A percentile compares a stretch with the other conserved stretches of the same genome.
phyloP scores from a whole-genome alignment of 2,888 invertebrate species.

The Perithous albicinctus region DNA sequence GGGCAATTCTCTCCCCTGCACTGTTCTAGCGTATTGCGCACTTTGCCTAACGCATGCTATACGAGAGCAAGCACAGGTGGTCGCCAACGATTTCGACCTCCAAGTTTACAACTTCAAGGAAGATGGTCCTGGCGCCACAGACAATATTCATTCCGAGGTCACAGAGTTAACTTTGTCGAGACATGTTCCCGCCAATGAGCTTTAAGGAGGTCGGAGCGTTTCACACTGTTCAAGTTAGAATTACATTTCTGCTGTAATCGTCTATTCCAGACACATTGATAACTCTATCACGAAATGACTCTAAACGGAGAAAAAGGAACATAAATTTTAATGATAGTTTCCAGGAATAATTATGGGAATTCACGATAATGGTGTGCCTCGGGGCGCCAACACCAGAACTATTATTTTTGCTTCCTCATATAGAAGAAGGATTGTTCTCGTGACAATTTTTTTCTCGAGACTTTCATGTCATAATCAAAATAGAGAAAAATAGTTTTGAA shows the following conservation, averaged over 20 bases:
- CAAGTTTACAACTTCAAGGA: neutral
- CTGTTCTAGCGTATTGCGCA: neutral
- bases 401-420: neutral
- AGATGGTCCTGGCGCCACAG: neutral
- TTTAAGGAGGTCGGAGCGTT: neutral
- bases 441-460: neutral
- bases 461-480: too few relatives aligned
- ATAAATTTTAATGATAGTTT: too few relatives aligned
- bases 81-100: neutral
- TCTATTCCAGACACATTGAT: too few relatives aligned
- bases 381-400: too few relatives aligned
- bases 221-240: neutral
- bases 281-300: too few relatives aligned
- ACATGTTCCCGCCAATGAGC: neutral
- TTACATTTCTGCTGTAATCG: too few relatives aligned
- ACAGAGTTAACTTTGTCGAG: neutral
- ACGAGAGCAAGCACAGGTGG: neutral
- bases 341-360: too few relatives aligned
- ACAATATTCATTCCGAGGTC: neutral
- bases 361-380: too few relatives aligned
- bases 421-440: neutral
- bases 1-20: constrained; percentile 19
- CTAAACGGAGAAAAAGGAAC: too few relatives aligned
- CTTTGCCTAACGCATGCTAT: constrained; percentile 6
- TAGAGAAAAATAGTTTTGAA: too few relatives aligned